phyloP scores from a whole-genome alignment of 2,888 invertebrate genomes.

The Hoplodrina blanda region DNA sequence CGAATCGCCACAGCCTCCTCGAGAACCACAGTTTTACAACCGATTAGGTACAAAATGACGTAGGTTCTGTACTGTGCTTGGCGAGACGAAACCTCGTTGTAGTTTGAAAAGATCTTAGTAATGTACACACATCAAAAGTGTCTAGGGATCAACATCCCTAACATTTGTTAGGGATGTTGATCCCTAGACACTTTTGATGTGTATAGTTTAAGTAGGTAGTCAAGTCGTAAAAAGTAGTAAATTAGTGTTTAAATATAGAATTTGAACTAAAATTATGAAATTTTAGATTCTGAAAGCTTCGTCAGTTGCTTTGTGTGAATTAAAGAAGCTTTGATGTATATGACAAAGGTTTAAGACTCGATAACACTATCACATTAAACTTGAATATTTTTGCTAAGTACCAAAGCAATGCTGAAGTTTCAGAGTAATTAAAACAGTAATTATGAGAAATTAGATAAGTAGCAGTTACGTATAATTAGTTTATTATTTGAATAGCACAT shows the following conservation, averaged over 20 bases:
- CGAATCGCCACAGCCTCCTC: slow-evolving; percentile 35
- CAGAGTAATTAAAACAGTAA: background rate
- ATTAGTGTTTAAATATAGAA: background rate
- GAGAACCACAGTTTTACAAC: slow-evolving; percentile 49
- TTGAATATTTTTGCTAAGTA: background rate
- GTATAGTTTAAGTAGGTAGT: slow-evolving; percentile 14
- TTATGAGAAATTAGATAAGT: background rate
- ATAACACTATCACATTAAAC: background rate
- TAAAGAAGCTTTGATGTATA: background rate
- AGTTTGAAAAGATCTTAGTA: slow-evolving; percentile 19
- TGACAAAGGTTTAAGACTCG: background rate
- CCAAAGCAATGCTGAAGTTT: slow-evolving; percentile 14
- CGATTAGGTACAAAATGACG: slow-evolving; percentile 53
- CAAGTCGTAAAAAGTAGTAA: slow-evolving; percentile 12
- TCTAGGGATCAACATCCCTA: too few species aligned
- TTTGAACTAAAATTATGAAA: background rate
- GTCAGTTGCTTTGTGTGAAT: slow-evolving; percentile 2
- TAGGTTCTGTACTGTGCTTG: slow-evolving; percentile 20
- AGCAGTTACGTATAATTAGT: background rate
- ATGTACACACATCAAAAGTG: too few species aligned
- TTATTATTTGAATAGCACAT: slow-evolving; percentile 22
- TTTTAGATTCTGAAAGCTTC: slow-evolving; percentile 3
- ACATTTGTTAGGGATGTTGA: too few species aligned
- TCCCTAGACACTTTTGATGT: too few species aligned
- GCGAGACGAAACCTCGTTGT: slow-evolving; percentile 13